Percentiles rank a stretch among this genome's conserved stretches.
These are phyloP conservation scores for Polyergus mexicanus DNA, from an alignment of 1,140 invertebrate genomes.

Conservation along the genomic window DNA sequence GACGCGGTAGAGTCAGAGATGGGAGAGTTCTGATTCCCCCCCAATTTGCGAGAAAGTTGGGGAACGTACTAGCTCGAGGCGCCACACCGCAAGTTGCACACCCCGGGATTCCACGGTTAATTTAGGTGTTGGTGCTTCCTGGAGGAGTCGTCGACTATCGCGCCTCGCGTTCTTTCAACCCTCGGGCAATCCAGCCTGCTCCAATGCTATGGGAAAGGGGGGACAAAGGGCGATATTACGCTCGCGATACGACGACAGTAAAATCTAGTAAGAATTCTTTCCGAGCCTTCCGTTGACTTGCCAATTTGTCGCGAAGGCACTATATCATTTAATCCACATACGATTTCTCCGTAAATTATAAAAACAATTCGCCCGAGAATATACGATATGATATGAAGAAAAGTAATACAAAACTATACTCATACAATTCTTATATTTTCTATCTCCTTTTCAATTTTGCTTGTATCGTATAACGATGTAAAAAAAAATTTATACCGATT, in stretches of 20 bases:
- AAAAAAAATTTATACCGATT: conserved; percentile 3
- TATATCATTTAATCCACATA: neutral
- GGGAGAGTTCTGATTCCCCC: conserved; percentile 45
- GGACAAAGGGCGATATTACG: neutral
- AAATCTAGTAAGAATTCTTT: neutral
- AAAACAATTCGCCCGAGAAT: neutral
- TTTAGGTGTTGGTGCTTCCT: conserved; percentile 78
- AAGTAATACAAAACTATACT: neutral
- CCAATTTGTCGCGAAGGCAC: neutral
- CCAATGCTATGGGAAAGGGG: neutral
- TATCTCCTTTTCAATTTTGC: neutral
- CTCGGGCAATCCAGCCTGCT: neutral
- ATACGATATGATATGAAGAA: too few relatives aligned
- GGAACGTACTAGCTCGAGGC: conserved; percentile 48
- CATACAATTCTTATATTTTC: neutral
- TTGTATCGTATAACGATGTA: neutral
- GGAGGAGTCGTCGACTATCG: conserved; percentile 63
- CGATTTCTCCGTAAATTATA: neutral
- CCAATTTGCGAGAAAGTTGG: conserved; percentile 67
- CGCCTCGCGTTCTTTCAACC: conserved; percentile 36
- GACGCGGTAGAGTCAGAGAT: conserved; percentile 19
- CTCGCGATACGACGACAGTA: neutral
- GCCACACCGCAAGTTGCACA: conserved; percentile 23
- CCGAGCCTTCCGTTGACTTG: neutral
- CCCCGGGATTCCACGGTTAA: conserved; percentile 71